Conservation (phyloP, 2,113 vertebrate species). For the Alligator sinensis region DNA sequence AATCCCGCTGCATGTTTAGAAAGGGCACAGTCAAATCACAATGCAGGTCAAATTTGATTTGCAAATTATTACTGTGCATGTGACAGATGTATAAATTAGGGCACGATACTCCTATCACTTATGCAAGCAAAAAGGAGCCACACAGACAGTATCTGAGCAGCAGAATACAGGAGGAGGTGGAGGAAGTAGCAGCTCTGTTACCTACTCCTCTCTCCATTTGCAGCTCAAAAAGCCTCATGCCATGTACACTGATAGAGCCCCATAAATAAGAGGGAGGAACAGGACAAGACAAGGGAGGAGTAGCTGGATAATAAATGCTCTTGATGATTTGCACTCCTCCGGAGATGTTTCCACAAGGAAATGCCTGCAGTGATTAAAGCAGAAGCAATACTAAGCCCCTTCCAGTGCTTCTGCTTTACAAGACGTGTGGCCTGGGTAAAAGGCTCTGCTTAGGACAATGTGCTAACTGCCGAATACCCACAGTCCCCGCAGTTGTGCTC, state of each 20-base stretch:
- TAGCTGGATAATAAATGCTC: neutral
- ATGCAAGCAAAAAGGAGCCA: neutral
- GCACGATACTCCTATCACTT: neutral
- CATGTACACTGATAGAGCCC: neutral
- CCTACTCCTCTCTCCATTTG: neutral
- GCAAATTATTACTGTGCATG: constrained; percentile 5
- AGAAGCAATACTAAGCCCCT: neutral
- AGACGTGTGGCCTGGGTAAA: neutral
- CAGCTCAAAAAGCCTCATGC: neutral
- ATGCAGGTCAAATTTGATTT: constrained; percentile 7
- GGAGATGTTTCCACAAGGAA: constrained; percentile 27
- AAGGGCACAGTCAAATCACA: neutral
- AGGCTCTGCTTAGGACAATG: neutral
- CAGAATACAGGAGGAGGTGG: neutral
- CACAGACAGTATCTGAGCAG: neutral
- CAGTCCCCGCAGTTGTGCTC: neutral
- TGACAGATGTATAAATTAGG: constrained; percentile 27
- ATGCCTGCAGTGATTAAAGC: constrained; percentile 18
- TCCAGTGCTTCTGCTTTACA: neutral
- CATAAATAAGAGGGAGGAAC: neutral
- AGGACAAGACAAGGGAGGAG: neutral
- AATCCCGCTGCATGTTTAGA: neutral
- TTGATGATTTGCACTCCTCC: neutral
- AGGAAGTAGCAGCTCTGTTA: neutral
- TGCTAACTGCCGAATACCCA: neutral